Evolutionary conservation across 2,888 invertebrate species (phyloP).

Genomic region (Caenorhabditis sp.): DNA sequence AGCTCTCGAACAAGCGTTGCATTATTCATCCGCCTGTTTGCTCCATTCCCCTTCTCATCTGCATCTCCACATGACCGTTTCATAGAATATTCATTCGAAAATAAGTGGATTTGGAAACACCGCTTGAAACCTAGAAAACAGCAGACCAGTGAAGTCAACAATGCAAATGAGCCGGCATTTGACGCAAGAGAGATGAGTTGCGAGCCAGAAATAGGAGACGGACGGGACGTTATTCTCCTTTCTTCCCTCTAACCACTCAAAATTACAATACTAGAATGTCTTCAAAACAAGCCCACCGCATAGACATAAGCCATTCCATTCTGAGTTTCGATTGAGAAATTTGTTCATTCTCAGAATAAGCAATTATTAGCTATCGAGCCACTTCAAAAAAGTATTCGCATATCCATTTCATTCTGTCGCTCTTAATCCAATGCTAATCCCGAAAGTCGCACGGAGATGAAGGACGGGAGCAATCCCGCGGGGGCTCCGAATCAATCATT

Average conservation of each 20-base stretch:
- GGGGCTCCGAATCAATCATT: slow-evolving; percentile 19
- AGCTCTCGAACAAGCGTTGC: slow-evolving; percentile 1
- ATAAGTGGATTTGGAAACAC: neutral
- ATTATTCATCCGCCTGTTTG: slow-evolving; percentile 12
- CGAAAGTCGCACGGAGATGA: slow-evolving; percentile 8
- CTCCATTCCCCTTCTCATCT: neutral
- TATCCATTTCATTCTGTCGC: neutral
- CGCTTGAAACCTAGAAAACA: neutral
- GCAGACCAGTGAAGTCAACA: too few species aligned
- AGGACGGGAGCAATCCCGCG: neutral
- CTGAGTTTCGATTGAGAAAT: too few species aligned
- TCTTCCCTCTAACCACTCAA: neutral
- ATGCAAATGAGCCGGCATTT: slow-evolving; percentile 17
- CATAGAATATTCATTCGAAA: slow-evolving; percentile 2
- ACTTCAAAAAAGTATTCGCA: too few species aligned
- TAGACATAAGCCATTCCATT: too few species aligned
- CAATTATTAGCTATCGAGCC: too few species aligned
- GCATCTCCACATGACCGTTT: slow-evolving; percentile 5
- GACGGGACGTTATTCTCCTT: neutral
- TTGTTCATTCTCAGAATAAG: too few species aligned
- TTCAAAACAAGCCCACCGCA: too few species aligned
- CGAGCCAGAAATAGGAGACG: neutral
- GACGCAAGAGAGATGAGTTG: slow-evolving; percentile 1
- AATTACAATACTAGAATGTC: too few species aligned
- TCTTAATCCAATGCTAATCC: slow-evolving; percentile 26